Percentiles rank a stretch among this genome's conserved stretches.
phyloP scores from a whole-genome alignment of 2,888 invertebrate genomes.

The Lithophane semibrunnea region DNA sequence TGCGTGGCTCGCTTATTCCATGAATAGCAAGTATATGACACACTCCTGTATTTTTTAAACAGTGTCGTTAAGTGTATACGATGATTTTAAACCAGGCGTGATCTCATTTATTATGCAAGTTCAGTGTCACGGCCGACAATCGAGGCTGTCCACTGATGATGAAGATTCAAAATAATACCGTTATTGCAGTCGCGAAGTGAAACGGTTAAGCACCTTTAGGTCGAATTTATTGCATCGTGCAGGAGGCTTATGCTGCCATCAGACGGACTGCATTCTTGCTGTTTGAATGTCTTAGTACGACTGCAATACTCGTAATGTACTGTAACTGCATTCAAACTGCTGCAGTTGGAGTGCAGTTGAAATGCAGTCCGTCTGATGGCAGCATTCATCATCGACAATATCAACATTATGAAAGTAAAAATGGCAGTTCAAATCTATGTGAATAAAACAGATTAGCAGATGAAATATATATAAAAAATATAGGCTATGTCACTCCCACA shows the following conservation, averaged over 20 bases:
- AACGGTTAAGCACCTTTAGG: not conserved
- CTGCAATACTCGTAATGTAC: too few species aligned
- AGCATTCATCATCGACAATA: not conserved
- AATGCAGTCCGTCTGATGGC: too few species aligned
- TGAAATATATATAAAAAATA: too few species aligned
- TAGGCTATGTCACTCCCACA: too few species aligned
- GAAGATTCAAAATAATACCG: slow-evolving; percentile 40
- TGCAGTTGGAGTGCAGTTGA: too few species aligned
- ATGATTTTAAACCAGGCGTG: slow-evolving; percentile 61
- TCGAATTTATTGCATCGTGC: not conserved
- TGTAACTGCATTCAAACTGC: too few species aligned
- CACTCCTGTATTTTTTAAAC: slow-evolving; percentile 55
- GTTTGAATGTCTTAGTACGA: too few species aligned
- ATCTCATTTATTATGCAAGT: slow-evolving; percentile 70
- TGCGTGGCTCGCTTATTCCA: slow-evolving; percentile 44
- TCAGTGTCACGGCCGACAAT: slow-evolving; percentile 69
- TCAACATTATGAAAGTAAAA: not conserved
- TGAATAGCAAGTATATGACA: slow-evolving; percentile 47
- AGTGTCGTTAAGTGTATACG: slow-evolving; percentile 28
- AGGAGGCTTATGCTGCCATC: too few species aligned
- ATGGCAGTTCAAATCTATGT: not conserved
- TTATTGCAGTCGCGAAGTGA: slow-evolving; percentile 10
- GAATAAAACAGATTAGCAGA: too few species aligned
- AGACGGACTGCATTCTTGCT: too few species aligned
- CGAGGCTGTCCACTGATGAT: slow-evolving; percentile 38